A percentile compares a stretch with the other conserved stretches of the same genome.
Evolutionary conservation across 2,888 invertebrate genomes (phyloP).

Genomic region (Drosophila anceps): DNA sequence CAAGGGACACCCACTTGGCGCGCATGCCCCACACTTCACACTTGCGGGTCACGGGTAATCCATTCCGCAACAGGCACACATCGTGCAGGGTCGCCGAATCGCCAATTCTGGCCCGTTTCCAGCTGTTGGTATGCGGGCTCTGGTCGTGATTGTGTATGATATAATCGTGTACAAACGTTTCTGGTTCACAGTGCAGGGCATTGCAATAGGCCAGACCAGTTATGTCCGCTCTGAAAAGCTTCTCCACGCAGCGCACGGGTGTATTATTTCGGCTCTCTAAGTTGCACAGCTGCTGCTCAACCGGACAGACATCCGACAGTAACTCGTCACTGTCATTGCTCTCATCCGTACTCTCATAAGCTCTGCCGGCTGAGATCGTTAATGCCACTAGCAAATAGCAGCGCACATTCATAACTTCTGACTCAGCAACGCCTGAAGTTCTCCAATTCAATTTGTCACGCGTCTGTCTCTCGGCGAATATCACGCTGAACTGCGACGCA

Average conservation of each 20-base stretch:
- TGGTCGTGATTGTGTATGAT: slow-evolving; percentile 58
- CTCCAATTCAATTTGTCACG: slow-evolving; percentile 8
- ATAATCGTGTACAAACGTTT: slow-evolving; percentile 61
- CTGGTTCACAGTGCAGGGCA: slow-evolving; percentile 57
- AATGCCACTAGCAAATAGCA: slow-evolving; percentile 36
- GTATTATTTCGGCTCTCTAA: not conserved
- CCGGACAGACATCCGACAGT: slow-evolving; percentile 19
- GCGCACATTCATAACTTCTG: slow-evolving; percentile 52
- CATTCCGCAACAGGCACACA: slow-evolving; percentile 87
- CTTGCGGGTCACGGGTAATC: slow-evolving; percentile 87
- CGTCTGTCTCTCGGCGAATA: slow-evolving; percentile 48
- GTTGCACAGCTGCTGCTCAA: slow-evolving; percentile 22
- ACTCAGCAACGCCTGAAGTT: slow-evolving; percentile 45
- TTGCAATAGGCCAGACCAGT: slow-evolving; percentile 39
- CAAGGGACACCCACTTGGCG: slow-evolving; percentile 86
- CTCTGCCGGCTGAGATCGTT: not conserved
- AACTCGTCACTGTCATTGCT: slow-evolving; percentile 4
- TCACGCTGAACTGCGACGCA: slow-evolving; percentile 41
- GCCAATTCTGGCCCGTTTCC: slow-evolving; percentile 83
- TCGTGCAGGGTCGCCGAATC: slow-evolving; percentile 85
- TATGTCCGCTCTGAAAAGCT: too few relatives aligned
- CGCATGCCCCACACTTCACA: slow-evolving; percentile 87
- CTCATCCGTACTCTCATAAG: not conserved
- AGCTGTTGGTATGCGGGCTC: slow-evolving; percentile 60
- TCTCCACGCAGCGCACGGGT: slow-evolving; percentile 8